Percentiles rank a stretch among this genome's conserved stretches.
Evolutionary conservation across 2,113 vertebrate species (phyloP).

Genomic region (Butorides virescens): DNA sequence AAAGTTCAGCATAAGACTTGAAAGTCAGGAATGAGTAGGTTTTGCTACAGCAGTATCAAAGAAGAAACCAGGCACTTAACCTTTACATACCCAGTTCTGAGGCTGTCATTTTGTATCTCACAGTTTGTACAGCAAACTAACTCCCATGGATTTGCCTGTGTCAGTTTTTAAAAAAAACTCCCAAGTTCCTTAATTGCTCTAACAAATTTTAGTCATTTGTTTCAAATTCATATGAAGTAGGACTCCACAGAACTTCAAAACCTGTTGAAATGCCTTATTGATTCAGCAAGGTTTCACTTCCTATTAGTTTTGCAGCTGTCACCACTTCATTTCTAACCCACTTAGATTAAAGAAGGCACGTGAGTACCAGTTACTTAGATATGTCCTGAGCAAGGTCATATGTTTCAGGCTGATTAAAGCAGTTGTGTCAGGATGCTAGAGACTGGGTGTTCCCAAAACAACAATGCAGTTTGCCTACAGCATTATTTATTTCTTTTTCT

Average conservation of each 20-base stretch:
- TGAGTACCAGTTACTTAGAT: neutral
- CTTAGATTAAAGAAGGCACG: neutral
- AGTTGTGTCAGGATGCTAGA: neutral
- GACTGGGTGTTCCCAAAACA: slow-evolving; percentile 5
- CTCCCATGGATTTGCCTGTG: neutral
- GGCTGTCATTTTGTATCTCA: neutral
- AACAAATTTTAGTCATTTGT: neutral
- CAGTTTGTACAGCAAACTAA: neutral
- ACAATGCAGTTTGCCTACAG: neutral
- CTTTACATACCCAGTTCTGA: neutral
- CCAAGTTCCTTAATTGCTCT: neutral
- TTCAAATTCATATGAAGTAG: neutral
- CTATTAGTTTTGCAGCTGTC: neutral
- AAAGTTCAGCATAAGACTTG: neutral
- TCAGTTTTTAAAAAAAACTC: neutral
- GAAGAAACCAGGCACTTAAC: neutral
- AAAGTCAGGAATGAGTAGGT: neutral
- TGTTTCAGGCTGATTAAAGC: slow-evolving; percentile 29
- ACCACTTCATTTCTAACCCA: neutral
- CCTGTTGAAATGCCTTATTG: neutral
- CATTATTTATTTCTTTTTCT: slow-evolving; percentile 10
- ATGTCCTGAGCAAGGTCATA: neutral
- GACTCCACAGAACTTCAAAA: neutral
- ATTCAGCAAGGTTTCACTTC: neutral
- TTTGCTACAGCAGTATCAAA: neutral